phyloP scores from a whole-genome alignment of 2,888 invertebrate genomes.

The Eumacrocentrus americanus region DNA sequence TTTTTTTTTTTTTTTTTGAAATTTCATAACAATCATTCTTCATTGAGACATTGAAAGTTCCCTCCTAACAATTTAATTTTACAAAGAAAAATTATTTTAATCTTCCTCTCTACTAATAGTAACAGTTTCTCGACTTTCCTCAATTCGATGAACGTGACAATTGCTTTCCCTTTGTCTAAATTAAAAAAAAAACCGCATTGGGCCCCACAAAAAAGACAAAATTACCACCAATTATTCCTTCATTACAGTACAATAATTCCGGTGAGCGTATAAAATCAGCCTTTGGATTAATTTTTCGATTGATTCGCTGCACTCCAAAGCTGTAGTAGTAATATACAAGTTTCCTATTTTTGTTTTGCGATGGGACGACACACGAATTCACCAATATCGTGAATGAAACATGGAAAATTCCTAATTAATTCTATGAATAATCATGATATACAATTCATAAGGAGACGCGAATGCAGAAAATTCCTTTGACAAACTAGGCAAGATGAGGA shows the following conservation, averaged over 20 bases:
- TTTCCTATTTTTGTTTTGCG: neutral
- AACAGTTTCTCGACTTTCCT: neutral
- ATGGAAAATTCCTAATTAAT: neutral
- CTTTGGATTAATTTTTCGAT: slow-evolving; percentile 7
- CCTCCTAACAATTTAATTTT: slow-evolving; percentile 36
- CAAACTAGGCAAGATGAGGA: neutral
- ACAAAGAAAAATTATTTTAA: slow-evolving; percentile 7
- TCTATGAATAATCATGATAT: neutral
- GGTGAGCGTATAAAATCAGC: slow-evolving; percentile 9
- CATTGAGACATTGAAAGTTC: slow-evolving; percentile 32
- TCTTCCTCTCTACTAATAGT: neutral
- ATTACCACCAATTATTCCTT: neutral
- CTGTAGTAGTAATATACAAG: slow-evolving; percentile 2
- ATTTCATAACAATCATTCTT: slow-evolving; percentile 34
- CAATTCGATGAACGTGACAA: too few species aligned
- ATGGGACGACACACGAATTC: neutral
- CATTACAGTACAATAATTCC: neutral
- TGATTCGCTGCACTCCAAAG: neutral
- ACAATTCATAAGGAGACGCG: neutral
- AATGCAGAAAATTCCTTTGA: neutral
- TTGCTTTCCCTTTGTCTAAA: too few species aligned
- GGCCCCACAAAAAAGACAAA: too few species aligned
- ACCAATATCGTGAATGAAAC: neutral
- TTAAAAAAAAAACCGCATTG: too few species aligned
- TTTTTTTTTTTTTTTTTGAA: too few species aligned